A percentile compares a stretch with the other conserved stretches of the same genome.
Evolutionary conservation across 2,797 vertebrate species (phyloP).

Genomic region (Streptopelia turtur): DNA sequence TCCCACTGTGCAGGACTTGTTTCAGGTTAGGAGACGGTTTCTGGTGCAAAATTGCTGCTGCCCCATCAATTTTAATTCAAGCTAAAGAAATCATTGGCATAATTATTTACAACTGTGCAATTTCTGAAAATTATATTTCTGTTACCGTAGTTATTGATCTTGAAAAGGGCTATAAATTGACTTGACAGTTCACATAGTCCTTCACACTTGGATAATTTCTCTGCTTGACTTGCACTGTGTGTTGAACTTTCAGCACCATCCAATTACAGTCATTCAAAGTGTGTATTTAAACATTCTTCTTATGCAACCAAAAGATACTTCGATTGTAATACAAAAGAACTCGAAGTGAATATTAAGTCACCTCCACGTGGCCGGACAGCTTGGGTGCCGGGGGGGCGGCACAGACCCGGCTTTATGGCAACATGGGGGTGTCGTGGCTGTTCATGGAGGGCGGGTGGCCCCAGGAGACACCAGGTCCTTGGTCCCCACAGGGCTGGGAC

Average conservation of each 20-base stretch:
- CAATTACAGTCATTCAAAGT: constrained; percentile 48
- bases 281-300: constrained; percentile 19
- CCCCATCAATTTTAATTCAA: neutral
- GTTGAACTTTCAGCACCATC: constrained; percentile 53
- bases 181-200: neutral
- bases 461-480: rapidly evolving
- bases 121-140: constrained; percentile 31
- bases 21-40: neutral
- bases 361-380: rapidly evolving
- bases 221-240: constrained; percentile 12
- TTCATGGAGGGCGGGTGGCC: neutral
- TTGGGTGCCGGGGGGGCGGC: rapidly evolving
- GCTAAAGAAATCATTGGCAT: neutral
- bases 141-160: constrained; percentile 34
- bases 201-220: constrained; percentile 49
- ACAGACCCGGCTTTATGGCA: neutral
- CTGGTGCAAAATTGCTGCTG: neutral
- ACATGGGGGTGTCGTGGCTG: rapidly evolving
- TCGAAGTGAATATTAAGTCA: neutral
- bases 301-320: neutral
- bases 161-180: constrained; percentile 39
- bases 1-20: neutral
- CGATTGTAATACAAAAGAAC: constrained; percentile 17
- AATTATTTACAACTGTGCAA: constrained; percentile 40
- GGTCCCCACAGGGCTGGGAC: neutral